Percentiles rank a stretch among this genome's conserved stretches.
phyloP scores from a whole-genome alignment of 2,888 invertebrate species.

The Chironomus riparius region DNA sequence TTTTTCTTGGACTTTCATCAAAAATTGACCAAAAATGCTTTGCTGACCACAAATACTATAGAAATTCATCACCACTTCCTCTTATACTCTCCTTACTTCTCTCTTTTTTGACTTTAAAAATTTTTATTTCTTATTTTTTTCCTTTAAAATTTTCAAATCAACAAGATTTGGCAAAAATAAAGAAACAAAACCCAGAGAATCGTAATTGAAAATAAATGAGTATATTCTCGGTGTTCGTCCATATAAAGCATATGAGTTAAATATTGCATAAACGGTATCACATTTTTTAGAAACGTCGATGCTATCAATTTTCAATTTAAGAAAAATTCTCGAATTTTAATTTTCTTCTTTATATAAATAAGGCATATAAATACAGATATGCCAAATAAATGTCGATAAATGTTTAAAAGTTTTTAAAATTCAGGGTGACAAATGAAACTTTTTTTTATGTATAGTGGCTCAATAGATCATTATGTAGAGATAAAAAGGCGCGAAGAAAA shows the following conservation, averaged over 20 bases:
- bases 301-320: background rate
- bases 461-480: background rate
- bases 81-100: background rate
- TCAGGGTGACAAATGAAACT: no score
- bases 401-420: no score
- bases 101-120: background rate
- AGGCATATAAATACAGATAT: no score
- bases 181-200: background rate
- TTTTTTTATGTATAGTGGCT: background rate
- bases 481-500: background rate
- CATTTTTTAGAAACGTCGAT: conserved; percentile 9
- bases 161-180: background rate
- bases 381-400: no score
- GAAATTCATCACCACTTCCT: no score
- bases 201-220: background rate
- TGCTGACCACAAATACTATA: no score
- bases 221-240: background rate
- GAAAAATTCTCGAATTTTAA: background rate
- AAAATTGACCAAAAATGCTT: no score
- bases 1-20: no score
- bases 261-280: conserved; percentile 12
- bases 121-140: background rate
- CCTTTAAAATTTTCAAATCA: background rate
- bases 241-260: conserved; percentile 21
- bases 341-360: no score